Percentiles rank a stretch among this genome's conserved stretches.
These are phyloP conservation scores for Turritopsis rubra DNA, from an alignment of 30 jellyfish, hydroid and myxozoan species.

Conservation along the genomic window DNA sequence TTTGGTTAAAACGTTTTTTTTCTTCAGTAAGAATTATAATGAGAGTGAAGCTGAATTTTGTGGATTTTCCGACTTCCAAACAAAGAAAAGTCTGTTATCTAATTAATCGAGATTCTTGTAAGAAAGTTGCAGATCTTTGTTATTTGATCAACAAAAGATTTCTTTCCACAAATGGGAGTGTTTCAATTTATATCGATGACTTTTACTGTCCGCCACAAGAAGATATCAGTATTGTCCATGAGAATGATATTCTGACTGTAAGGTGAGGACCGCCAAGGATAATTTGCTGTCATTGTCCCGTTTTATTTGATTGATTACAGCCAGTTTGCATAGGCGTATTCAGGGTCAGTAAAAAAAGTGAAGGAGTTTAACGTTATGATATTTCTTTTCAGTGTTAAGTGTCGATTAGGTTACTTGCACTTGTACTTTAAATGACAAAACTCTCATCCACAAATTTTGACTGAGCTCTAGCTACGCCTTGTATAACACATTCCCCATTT, in stretches of 20 bases:
- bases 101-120: conserved; percentile 16
- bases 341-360: too few species aligned
- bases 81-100: conserved; percentile 22
- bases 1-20: too few species aligned
- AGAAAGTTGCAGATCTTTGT: conserved; percentile 25
- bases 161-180: background rate
- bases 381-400: too few species aligned
- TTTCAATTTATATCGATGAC: conserved; percentile 23
- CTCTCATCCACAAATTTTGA: too few species aligned
- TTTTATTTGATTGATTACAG: too few species aligned
- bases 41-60: conserved; percentile 27
- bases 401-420: too few species aligned
- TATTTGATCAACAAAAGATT: conserved; percentile 7
- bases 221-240: conserved; percentile 16
- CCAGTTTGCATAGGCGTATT: too few species aligned
- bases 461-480: too few species aligned
- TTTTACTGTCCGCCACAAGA: conserved; percentile 33
- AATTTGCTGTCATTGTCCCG: background rate
- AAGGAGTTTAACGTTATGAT: too few species aligned
- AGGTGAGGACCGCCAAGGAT: background rate
- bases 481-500: too few species aligned
- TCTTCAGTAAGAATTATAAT: background rate
- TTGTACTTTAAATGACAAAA: too few species aligned
- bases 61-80: background rate
- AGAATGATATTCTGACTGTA: conserved; percentile 25